phyloP scores from a whole-genome alignment of 2,113 vertebrate genomes.

The Canis aureus region DNA sequence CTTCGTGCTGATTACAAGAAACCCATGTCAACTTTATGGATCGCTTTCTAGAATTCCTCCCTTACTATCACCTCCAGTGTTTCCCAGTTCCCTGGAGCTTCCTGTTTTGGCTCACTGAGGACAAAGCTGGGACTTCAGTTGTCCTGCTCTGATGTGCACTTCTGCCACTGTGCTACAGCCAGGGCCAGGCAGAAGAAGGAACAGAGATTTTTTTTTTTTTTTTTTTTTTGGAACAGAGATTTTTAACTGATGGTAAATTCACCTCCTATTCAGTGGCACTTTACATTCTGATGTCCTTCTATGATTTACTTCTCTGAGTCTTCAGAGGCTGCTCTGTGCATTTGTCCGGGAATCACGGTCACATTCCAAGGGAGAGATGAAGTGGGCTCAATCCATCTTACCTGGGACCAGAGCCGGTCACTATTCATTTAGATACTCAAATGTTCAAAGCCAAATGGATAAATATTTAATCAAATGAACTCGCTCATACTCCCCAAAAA shows the following conservation, averaged over 20 bases:
- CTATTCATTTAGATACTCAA: not conserved
- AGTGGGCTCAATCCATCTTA: not conserved
- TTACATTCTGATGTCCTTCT: not conserved
- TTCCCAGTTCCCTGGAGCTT: not conserved
- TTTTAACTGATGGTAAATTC: not conserved
- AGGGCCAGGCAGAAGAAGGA: not conserved
- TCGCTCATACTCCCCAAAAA: not conserved
- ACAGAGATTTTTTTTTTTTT: not conserved
- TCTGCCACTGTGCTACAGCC: not conserved
- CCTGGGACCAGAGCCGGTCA: not conserved
- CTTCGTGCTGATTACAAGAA: not conserved
- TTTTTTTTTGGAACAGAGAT: not conserved
- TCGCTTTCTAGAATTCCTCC: not conserved
- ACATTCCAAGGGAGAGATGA: not conserved
- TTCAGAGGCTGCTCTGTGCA: not conserved
- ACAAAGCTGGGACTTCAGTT: not conserved
- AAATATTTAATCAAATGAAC: not conserved
- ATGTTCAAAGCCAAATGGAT: not conserved
- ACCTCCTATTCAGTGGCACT: not conserved
- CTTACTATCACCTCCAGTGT: not conserved
- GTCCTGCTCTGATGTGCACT: not conserved
- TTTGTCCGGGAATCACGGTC: not conserved
- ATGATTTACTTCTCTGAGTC: not conserved
- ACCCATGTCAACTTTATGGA: fast-evolving
- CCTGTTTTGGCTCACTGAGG: not conserved